These are phyloP conservation scores for Meteorus colon DNA, from an alignment of 2,888 invertebrate species.

Conservation along the genomic window DNA sequence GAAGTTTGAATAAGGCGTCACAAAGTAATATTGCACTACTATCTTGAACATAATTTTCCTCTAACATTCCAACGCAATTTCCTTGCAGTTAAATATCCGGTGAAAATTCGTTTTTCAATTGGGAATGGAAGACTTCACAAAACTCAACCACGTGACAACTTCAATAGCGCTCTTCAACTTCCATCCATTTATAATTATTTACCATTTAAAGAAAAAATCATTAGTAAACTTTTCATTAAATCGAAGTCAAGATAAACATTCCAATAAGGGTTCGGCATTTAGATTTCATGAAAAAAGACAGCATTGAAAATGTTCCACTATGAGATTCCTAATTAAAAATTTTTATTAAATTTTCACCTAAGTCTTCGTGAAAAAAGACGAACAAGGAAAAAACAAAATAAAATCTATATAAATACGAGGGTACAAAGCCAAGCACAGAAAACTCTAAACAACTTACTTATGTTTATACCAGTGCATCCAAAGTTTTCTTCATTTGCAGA, in stretches of 20 bases:
- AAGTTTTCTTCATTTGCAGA: conserved; percentile 7
- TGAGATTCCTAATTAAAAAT: neutral
- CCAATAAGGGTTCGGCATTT: neutral
- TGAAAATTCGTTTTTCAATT: neutral
- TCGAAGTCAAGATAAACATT: neutral
- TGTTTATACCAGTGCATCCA: neutral
- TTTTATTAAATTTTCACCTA: neutral
- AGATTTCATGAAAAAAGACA: neutral
- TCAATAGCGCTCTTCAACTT: neutral
- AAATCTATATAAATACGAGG: neutral
- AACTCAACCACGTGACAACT: neutral
- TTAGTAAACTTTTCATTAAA: neutral
- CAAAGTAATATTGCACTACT: neutral
- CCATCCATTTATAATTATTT: neutral
- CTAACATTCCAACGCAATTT: neutral
- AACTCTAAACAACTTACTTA: neutral
- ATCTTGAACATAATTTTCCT: neutral
- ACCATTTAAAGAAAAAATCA: neutral
- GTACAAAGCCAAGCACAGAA: neutral
- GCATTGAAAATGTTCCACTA: neutral
- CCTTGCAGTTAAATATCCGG: neutral
- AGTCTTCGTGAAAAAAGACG: neutral
- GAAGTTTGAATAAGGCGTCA: neutral
- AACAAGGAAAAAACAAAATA: neutral
- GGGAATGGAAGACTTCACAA: neutral